Conservation (phyloP, 2,797 vertebrate species). For the Molossus molossus region DNA sequence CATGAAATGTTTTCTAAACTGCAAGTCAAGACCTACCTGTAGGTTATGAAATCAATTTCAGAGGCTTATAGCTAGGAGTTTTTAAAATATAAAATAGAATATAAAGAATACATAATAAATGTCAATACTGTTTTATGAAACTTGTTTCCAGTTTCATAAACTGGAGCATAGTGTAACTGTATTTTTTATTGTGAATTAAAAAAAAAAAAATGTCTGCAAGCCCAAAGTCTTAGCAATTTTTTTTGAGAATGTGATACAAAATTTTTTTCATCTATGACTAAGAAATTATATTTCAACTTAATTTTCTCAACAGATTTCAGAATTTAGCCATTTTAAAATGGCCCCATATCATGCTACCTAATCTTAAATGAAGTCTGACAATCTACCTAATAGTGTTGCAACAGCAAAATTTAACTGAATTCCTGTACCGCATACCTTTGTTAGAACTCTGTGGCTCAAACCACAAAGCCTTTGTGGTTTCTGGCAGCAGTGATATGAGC, state of each 20-base stretch:
- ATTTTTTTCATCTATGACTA: conserved; percentile 1
- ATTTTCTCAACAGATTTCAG: conserved; percentile 57
- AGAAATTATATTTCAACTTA: conserved; percentile 8
- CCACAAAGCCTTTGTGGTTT: conserved; percentile 65
- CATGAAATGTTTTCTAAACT: conserved; percentile 33
- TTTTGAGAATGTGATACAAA: conserved; percentile 19
- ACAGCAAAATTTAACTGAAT: conserved; percentile 69
- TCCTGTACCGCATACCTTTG: conserved; percentile 44
- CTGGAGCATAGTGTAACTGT: neutral
- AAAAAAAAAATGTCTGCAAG: conserved; percentile 26
- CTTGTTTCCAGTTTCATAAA: conserved; percentile 7
- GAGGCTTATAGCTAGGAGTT: conserved; percentile 12
- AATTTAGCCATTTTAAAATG: conserved; percentile 60
- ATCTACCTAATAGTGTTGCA: conserved; percentile 32
- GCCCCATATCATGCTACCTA: conserved; percentile 15
- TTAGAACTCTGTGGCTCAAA: conserved; percentile 62
- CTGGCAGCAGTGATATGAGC: conserved; percentile 29
- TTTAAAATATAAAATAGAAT: conserved; percentile 24
- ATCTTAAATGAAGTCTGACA: conserved; percentile 42
- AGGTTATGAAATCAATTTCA: conserved; percentile 48
- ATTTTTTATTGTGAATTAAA: conserved; percentile 9
- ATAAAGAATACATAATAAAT: conserved; percentile 20
- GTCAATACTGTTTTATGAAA: neutral
- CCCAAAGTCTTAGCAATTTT: neutral
- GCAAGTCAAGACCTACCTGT: neutral